Base-by-base conservation (phyloP, 2,113 vertebrate species). In the Cyanoliseus patagonus region DNA sequence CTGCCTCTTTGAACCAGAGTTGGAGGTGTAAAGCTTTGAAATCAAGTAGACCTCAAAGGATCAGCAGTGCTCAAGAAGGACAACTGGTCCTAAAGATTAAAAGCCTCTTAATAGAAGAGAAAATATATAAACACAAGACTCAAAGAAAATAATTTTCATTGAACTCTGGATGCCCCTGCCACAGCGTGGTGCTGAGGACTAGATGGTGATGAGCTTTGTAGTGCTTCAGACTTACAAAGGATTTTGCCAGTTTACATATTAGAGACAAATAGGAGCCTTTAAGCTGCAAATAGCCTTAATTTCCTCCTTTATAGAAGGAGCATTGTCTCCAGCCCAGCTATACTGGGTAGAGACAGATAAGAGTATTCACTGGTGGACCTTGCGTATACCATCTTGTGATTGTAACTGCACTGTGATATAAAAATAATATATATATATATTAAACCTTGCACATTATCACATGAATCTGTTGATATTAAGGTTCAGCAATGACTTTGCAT, bases 1-100 rank as follows among this genome's bases (percentile, higher is more conserved):
- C 42, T 94, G 15, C 69, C 44, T 73, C 83, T 97, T 92, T 91
- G 88, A 94, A 86, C 35, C 33, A 68, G 69, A 93, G 31, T 18
- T 86, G 62, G 76, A 93, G 57, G 92, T 86, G 88, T 84, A 53
- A 95, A 91, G 82, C 62, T 88, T 93, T 74, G 68, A 90, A 93
- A 96, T 70, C 35, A 57, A 49, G 73, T 19, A 69, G 69, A 93
- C 57, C 62, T 88, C 77, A 89, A 91, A 95, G 78, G 47, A 76
- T 64, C 31, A 46, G 37, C 61, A 30, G 18, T 47, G 31, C 33
- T 39, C 76, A 70, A 47, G 76, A 57, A 81, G 41, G 52, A 76
- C 25, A 84, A 17, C 31, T 7, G 39, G 57, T 69, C 47, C 28
- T 76, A 46, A 73, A 93, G 66, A 89, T 76, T 81, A 86, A 93